phyloP scores from a whole-genome alignment of 2,113 vertebrate species.

The Progne subis region DNA sequence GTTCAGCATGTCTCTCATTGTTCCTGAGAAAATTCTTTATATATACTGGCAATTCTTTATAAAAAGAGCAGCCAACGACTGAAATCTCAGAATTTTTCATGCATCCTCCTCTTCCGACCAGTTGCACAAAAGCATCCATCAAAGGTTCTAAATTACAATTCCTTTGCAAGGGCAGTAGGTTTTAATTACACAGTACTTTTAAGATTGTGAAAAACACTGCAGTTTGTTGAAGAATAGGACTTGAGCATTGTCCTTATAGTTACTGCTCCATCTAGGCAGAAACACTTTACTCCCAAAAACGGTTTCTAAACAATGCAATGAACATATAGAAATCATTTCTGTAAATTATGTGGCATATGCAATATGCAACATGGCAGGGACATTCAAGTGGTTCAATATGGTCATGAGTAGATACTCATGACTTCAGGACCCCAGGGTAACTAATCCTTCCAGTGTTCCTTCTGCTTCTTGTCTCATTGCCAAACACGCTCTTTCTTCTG shows the following conservation, averaged over 20 bases:
- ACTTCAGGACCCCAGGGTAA: background rate
- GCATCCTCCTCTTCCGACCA: background rate
- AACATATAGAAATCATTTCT: background rate
- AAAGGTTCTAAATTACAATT: background rate
- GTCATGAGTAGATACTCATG: background rate
- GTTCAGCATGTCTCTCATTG: background rate
- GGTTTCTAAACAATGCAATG: background rate
- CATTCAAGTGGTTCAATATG: background rate
- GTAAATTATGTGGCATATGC: background rate
- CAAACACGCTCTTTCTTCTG: background rate
- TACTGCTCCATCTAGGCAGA: background rate
- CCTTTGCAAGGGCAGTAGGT: background rate
- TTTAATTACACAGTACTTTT: background rate
- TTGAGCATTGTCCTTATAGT: background rate
- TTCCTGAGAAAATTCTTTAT: background rate
- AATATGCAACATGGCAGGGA: background rate
- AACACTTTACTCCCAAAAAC: background rate
- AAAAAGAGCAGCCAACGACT: background rate
- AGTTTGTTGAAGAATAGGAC: background rate
- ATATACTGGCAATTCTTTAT: background rate
- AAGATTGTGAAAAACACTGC: background rate
- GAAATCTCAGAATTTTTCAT: background rate
- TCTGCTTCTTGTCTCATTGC: background rate
- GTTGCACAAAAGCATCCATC: background rate
- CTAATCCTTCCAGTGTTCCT: background rate